Base-by-base conservation (phyloP, 1,140 invertebrate genomes). In the Monochamus saltuarius region DNA sequence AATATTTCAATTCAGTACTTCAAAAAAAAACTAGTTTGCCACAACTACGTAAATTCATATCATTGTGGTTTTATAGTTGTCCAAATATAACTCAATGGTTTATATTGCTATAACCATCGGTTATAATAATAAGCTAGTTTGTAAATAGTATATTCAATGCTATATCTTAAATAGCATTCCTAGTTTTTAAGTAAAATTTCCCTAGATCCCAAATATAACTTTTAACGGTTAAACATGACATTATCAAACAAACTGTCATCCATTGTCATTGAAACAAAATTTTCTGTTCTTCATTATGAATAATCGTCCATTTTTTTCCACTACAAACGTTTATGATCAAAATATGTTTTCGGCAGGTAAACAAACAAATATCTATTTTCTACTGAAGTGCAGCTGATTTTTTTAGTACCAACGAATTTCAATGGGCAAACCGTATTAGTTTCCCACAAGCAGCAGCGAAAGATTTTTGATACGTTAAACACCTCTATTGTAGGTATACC, bases 371-470 rank as follows among this genome's bases (percentile, higher is more conserved):
- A 50, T 43, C 7, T 29, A 14, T 14, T 1, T 19, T 14, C 17
- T 29, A 17, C 16, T 38, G 42, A 47, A 9, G 6, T 29, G 2
- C 22, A 46, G n/a, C 4, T 38, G 29, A 40, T 39, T 7, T 10
- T 58, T 64, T 22, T 22, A 65, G 67, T 62, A 9, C 62, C 65
- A 8, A 55, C 56, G 8, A 65, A n/a, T 14, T 29, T 67, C 19
- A 62, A 53, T 35, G 67, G 67, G 1, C 65, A 69, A 49, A 65
- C 62, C 35, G 59, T 71, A 7, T 56, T 71, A 39, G 22, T 71
- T 14, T 64, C 67, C 13, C 67, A 71, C 64, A 65, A 67, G 59
- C 60, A 69, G 60, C 65, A 67, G 51, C 42, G 65, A 45, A 65
- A 62, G 56, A 42, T 69, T 11, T 62, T 38, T 35, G 63, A 68